Evolutionary conservation across 2,888 invertebrate genomes (phyloP).

Genomic region (Luperina nickerlii): DNA sequence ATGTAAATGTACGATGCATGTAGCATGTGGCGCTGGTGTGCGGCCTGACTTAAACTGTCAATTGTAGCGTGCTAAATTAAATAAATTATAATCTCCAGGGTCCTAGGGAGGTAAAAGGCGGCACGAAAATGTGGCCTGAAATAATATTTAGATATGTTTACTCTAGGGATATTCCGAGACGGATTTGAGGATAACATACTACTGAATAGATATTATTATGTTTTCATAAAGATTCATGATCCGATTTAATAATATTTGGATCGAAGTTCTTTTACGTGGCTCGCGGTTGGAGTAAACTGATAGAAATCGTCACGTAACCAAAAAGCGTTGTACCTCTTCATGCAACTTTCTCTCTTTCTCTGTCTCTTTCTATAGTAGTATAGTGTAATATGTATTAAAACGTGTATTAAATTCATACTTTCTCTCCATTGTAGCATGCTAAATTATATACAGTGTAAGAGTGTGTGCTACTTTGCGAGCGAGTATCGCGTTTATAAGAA

Average conservation of each 20-base stretch:
- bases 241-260: not conserved
- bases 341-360: too few species aligned
- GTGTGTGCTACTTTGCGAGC: too few species aligned
- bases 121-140: conserved; percentile 36
- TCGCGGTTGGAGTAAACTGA: not conserved
- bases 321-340: too few species aligned
- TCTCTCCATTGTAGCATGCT: too few species aligned
- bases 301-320: not conserved
- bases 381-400: too few species aligned
- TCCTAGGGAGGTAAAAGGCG: conserved; percentile 4
- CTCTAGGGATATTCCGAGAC: conserved; percentile 27
- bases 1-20: too few species aligned
- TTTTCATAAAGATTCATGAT: not conserved
- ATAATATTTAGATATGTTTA: conserved; percentile 44
- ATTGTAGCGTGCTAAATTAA: conserved; percentile 50
- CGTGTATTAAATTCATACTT: too few species aligned
- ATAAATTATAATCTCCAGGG: conserved; percentile 35
- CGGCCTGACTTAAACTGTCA: conserved; percentile 34
- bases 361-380: too few species aligned
- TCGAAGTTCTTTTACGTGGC: not conserved
- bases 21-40: too few species aligned
- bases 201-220: not conserved
- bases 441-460: too few species aligned
- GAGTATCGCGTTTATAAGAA: too few species aligned
- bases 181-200: conserved; percentile 21